Percentiles rank a stretch among this genome's conserved stretches.
Evolutionary conservation across 2,797 vertebrate species (phyloP).

Genomic region (Scolopax rusticola): DNA sequence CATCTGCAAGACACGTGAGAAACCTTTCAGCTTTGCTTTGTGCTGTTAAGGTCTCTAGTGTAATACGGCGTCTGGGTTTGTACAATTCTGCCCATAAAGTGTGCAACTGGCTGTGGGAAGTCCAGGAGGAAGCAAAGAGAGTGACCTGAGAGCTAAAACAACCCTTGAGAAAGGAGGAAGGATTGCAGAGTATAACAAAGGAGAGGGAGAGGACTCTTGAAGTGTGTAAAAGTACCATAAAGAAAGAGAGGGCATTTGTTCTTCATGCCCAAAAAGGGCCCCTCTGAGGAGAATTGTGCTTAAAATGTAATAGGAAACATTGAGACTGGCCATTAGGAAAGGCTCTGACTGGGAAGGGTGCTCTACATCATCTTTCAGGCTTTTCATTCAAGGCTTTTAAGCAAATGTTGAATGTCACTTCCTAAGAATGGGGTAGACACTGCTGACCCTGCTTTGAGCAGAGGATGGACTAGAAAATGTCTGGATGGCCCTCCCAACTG

Average conservation of each 20-base stretch:
- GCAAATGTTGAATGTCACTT: background rate
- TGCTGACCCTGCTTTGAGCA: background rate
- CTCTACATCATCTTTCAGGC: background rate
- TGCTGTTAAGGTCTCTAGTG: background rate
- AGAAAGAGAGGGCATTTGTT: background rate
- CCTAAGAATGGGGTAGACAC: background rate
- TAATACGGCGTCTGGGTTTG: background rate
- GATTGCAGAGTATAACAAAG: background rate
- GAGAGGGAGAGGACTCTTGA: background rate
- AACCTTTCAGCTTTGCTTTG: accelerated
- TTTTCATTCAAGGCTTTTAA: background rate
- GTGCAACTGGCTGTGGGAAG: accelerated
- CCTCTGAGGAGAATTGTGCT: background rate
- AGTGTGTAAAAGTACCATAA: accelerated
- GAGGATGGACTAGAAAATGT: background rate
- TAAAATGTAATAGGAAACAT: background rate
- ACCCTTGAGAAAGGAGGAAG: background rate
- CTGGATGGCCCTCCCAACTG: background rate
- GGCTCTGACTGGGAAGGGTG: background rate
- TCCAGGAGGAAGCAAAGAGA: background rate
- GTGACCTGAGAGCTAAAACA: background rate
- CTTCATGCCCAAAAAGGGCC: accelerated
- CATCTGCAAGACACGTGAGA: background rate
- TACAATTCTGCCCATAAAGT: accelerated
- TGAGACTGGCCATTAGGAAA: background rate